Evolutionary conservation across 2,113 vertebrate species (phyloP), one percentile per base, ranked within the genome.

Genomic region (Ursus arctos): DNA sequence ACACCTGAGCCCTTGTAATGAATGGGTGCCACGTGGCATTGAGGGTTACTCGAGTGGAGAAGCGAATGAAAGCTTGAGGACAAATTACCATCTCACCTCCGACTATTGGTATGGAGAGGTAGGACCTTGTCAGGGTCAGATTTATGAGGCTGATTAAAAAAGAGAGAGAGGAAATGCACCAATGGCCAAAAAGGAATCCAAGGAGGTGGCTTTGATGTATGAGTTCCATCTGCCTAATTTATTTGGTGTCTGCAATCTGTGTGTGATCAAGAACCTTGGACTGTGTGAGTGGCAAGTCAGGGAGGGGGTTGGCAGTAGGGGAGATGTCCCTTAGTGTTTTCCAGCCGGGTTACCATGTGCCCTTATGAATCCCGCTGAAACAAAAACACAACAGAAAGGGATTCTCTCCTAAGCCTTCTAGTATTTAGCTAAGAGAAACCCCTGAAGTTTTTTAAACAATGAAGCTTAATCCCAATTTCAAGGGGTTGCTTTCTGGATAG

Each of bases 81-180:
- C 77, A 93, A 96, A 97, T 97, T 87, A 92, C 79, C 82, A 87
- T 85, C 49, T 97, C 94, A 92, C 88, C 96, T 96, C 94, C 33
- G 0, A 43, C 88, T 53, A n/a, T 55, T 71, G 49, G 79, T 83
- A 65, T 72, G 76, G 83, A 97, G 94, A 97, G 79, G 83, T 13
- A 96, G 92, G 93, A 97, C 96, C 87, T 97, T 98, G 97, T 97
- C 98, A 97, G 47, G 93, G 96, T 97, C 96, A 98, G 96, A 98
- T 97, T 97, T 94, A 96, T 97, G 97, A 97, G 94, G 55, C 19
- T 97, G 89, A 97, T 94, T 97, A 69, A 93, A 88, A 95, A 51
- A 47, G 85, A 92, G 55, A 91, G 88, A 40, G 8, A 82, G 65
- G 79, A 88, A 95, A 97, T 40, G 72, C 61, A 87, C 93, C 93